Evolutionary conservation across 2,113 vertebrate species (phyloP), one percentile per base, ranked within the genome.

Genomic region (Bostrychus sinensis): DNA sequence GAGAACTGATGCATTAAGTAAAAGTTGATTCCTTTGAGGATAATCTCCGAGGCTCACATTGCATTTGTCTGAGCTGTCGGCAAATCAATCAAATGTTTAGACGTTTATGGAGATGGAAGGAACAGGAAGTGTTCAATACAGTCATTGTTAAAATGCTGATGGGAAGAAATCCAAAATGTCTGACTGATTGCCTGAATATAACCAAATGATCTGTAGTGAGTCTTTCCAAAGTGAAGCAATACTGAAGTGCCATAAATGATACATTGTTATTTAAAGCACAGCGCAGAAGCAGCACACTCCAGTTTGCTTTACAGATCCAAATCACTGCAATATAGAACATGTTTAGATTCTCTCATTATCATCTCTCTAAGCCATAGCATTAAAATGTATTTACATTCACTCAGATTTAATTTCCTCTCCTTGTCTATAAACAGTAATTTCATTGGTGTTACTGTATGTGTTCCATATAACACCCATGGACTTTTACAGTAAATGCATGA

Each of bases 1-100:
- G 32, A 56, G 62, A 20, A 60, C 50, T 66, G 61, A 81, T 30
- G 19, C 9, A 42, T 55, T 55, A 41, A 59, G 53, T 69, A 0
- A 56, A 67, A 41, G 26, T 61, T 55, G 16, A 67, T 56, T 55
- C 56, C 38, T 51, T 16, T 23, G 39, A 2, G 57, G 45, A 74
- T 71, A 17, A 10, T 61, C 36, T 55, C 30, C 3, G 0, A 17
- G 36, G 1, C 3, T 0, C 20, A 17, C 46, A 36, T 7, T 9
- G 26, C 23, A 53, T 39, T 14, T 19, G 16, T 56, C 13, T 59
- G 42, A 8, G 28, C 9, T 17, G 16, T 43, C 34, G 22, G 51
- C 36, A 22, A 10, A 54, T 17, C n/a, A 23, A 20, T 41, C 17
- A 3, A 25, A 17, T 56, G 43, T 26, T 20, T 0, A 22, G 32